phyloP scores from a whole-genome alignment of 2,797 vertebrate species.

The Rhincodon typus region DNA sequence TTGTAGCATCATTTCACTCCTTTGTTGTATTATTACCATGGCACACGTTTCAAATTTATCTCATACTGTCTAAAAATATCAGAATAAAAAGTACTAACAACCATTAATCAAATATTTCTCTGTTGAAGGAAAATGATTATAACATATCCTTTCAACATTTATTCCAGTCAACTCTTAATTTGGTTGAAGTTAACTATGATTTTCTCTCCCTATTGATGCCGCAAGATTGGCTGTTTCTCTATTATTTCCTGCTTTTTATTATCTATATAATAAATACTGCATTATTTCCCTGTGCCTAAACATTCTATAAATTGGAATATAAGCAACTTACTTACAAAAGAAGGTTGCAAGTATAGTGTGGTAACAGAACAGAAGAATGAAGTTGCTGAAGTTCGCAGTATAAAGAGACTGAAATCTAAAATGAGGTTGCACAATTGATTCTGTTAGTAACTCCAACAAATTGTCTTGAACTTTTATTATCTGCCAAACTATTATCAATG shows the following conservation, averaged over 20 bases:
- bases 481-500: constrained; percentile 14
- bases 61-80: neutral
- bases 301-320: neutral
- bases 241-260: too few species aligned
- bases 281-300: neutral
- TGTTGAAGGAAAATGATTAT: neutral
- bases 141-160: neutral
- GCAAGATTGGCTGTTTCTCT: too few species aligned
- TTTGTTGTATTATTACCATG: neutral
- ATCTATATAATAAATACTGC: neutral
- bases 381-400: neutral
- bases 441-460: neutral
- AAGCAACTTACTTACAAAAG: neutral
- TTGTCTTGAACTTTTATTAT: neutral
- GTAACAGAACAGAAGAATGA: neutral
- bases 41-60: neutral
- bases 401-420: constrained; percentile 11
- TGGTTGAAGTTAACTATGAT: too few species aligned
- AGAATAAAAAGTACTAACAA: neutral
- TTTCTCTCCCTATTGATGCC: neutral
- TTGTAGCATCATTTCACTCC: neutral
- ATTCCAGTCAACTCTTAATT: neutral
- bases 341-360: neutral
- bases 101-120: neutral
- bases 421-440: neutral